A percentile compares a stretch with the other conserved stretches of the same genome.
Conservation (phyloP, 2,888 invertebrate genomes). For the Abscondita cerata region DNA sequence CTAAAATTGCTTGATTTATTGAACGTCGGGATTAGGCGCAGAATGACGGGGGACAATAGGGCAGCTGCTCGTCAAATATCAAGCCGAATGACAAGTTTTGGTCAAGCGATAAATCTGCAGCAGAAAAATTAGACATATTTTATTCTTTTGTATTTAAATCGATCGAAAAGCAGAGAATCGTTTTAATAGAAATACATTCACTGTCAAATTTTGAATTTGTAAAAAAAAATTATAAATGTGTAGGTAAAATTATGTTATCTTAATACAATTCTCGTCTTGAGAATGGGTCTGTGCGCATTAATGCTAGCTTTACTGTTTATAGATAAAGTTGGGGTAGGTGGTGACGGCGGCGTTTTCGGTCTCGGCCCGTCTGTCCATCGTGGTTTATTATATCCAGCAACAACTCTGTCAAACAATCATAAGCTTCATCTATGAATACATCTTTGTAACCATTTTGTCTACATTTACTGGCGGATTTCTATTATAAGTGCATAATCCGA, state of each 20-base stretch:
- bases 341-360: not conserved
- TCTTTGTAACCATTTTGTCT: constrained; percentile 49
- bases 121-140: not conserved
- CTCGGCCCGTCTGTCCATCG: constrained; percentile 4
- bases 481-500: constrained; percentile 53
- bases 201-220: no score
- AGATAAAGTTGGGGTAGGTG: constrained; percentile 18
- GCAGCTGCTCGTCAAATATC: constrained; percentile 26
- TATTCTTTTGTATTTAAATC: not conserved
- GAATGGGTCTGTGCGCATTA: not conserved
- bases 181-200: no score
- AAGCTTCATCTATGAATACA: constrained; percentile 53
- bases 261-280: not conserved
- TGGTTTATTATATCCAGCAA: constrained; percentile 22
- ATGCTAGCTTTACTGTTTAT: not conserved
- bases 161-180: no score
- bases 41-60: constrained; percentile 15
- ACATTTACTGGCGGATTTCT: constrained; percentile 43
- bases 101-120: not conserved
- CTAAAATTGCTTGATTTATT: constrained; percentile 25
- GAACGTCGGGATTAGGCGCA: constrained; percentile 17
- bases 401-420: constrained; percentile 17
- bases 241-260: not conserved
- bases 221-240: not conserved
- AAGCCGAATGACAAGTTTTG: constrained; percentile 14